Conservation (phyloP, 2,888 invertebrate genomes). For the Petrolisthes manimaculis region DNA sequence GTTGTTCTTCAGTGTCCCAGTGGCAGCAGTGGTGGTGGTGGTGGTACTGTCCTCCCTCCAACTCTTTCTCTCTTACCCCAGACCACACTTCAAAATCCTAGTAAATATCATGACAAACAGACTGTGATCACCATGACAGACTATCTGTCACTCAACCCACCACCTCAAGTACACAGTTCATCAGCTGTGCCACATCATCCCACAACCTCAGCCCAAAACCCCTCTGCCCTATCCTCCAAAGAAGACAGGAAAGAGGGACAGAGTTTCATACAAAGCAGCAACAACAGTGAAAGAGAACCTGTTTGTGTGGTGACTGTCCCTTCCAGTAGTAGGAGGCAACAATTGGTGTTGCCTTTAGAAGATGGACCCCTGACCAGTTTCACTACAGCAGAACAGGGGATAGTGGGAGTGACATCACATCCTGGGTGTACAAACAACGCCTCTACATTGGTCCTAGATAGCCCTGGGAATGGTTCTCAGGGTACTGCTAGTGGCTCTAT, state of each 20-base stretch:
- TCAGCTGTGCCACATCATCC: neutral
- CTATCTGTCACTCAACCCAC: constrained; percentile 8
- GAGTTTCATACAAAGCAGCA: too few relatives aligned
- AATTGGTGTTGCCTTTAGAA: neutral
- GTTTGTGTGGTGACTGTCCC: constrained; percentile 3
- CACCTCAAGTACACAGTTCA: neutral
- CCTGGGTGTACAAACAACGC: too few relatives aligned
- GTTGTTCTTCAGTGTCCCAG: constrained; percentile 34
- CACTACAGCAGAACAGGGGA: neutral
- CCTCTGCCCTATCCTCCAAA: neutral
- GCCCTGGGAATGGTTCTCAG: too few relatives aligned
- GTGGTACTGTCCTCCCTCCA: neutral
- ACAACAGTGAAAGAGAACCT: neutral
- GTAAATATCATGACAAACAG: constrained; percentile 23
- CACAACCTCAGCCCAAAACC: neutral
- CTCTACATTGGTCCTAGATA: too few relatives aligned
- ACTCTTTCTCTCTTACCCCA: constrained; percentile 15
- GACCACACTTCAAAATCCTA: neutral
- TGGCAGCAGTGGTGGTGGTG: neutral
- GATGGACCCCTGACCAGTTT: neutral
- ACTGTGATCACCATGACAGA: constrained; percentile 31
- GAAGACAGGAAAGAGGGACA: constrained; percentile 1
- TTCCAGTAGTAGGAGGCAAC: neutral
- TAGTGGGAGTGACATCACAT: too few relatives aligned
- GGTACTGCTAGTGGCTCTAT: too few relatives aligned